Evolutionary conservation across 2,113 vertebrate genomes (phyloP), one percentile per base, ranked within the genome.

Genomic region (Gallinago paraguaiae): DNA sequence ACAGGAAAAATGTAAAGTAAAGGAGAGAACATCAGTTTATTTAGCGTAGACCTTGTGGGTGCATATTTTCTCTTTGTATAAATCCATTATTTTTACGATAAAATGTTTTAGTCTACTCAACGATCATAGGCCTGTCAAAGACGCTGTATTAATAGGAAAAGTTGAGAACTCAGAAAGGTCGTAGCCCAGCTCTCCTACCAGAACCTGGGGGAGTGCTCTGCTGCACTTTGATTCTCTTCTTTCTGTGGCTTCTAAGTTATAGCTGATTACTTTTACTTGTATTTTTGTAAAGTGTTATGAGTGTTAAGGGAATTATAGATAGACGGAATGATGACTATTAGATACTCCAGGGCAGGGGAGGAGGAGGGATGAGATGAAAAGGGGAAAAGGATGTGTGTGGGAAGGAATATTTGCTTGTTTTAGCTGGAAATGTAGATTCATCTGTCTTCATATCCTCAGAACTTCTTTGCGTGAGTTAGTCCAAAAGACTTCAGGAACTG

Each of bases 371-470:
- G 51, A 94, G 64, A 92, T 92, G 46, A 95, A 95, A 88, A 67
- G 1, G 13, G 23, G 30, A 18, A 71, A 23, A 84, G 28, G 71
- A 90, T 70, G 30, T 59, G 37, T 39, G 86, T 64, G 51, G 92
- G 92, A 82, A 65, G 57, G 35, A 93, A 86, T 93, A 91, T 91
- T 94, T 94, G 43, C 81, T 91, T 86, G 69, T 60, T 95, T 93
- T 92, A 95, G 48, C 65, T 53, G 65, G 81, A 92, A 92, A 19
- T 86, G 59, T 78, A 70, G 64, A 70, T 83, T 86, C 77, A 30
- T 86, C 51, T 86, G 9, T 51, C 39, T 56, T 88, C 2, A 1
- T 86, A 51, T 46, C 64, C 31, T 56, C 61, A 96, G 43, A 86
- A 92, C 13, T 54, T 64, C 45, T 86, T 92, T 68, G 30, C 46